Conservation (phyloP, 2,888 invertebrate species). For the Dendrolimus houi region DNA sequence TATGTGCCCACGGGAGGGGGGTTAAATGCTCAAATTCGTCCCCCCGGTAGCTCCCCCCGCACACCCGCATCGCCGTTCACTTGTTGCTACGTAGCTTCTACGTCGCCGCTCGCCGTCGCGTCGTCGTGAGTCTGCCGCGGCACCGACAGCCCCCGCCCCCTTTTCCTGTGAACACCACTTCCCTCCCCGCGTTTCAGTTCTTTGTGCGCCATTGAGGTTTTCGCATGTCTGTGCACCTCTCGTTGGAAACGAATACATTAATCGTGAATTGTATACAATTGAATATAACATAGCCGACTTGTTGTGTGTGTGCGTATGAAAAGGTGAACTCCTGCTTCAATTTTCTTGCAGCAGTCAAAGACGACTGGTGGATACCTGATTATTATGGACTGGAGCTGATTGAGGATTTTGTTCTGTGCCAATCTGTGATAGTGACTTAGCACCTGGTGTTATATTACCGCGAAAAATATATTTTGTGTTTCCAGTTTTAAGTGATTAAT, state of each 20-base stretch:
- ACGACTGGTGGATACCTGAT: conserved; percentile 19
- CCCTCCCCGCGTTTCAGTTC: conserved; percentile 70
- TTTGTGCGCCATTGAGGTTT: conserved; percentile 66
- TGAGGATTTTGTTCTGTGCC: conserved; percentile 13
- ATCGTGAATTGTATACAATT: conserved; percentile 44
- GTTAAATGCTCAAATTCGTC: conserved; percentile 30
- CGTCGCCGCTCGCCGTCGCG: conserved; percentile 21
- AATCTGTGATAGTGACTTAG: not conserved
- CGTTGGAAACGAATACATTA: conserved; percentile 34
- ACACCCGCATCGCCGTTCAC: conserved; percentile 63
- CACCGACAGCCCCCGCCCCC: conserved; percentile 40
- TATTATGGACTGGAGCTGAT: conserved; percentile 7
- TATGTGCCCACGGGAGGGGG: conserved; percentile 39
- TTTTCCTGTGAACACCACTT: conserved; percentile 41
- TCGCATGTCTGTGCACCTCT: conserved; percentile 49
- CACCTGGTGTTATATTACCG: not conserved
- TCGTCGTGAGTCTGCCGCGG: conserved; percentile 52
- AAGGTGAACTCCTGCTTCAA: conserved; percentile 43
- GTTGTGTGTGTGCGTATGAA: conserved; percentile 31
- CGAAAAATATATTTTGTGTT: not conserved
- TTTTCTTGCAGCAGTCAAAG: conserved; percentile 50
- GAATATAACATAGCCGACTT: conserved; percentile 41
- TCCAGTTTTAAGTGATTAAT: not conserved
- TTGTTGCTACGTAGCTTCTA: conserved; percentile 69
- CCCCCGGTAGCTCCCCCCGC: conserved; percentile 28